Conservation (phyloP, 2,797 vertebrate genomes). For the Sebastes minor region DNA sequence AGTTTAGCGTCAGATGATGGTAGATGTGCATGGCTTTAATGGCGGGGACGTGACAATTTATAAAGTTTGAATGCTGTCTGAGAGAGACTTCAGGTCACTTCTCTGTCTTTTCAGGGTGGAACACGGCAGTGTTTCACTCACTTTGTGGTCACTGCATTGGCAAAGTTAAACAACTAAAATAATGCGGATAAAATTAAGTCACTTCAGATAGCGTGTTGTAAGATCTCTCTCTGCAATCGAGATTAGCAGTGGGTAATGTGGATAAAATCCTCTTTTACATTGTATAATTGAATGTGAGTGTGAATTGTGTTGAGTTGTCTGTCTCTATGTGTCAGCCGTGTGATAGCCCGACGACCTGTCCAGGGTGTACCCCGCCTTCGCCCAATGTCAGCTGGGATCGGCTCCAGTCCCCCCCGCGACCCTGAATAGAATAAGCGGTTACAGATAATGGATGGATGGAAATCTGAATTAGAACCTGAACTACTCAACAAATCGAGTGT, state of each 20-base stretch:
- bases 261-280: not conserved
- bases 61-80: slow-evolving; percentile 72
- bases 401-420: too few species aligned
- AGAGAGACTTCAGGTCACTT: slow-evolving; percentile 60
- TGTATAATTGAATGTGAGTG: not conserved
- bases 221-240: not conserved
- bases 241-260: not conserved
- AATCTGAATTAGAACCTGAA: not conserved
- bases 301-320: not conserved
- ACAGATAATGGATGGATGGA: not conserved
- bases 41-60: slow-evolving; percentile 81
- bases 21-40: slow-evolving; percentile 86
- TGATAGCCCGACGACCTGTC: accelerated
- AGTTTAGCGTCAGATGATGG: slow-evolving; percentile 80
- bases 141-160: not conserved
- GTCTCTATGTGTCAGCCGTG: not conserved
- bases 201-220: not conserved
- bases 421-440: not conserved
- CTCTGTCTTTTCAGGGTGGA: slow-evolving; percentile 4
- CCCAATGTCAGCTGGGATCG: too few species aligned
- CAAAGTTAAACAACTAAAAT: not conserved
- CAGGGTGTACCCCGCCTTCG: too few species aligned
- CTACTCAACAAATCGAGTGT: not conserved
- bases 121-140: not conserved
- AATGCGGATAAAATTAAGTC: not conserved